Evolutionary conservation across 2,113 vertebrate genomes (phyloP).

Genomic region (Limnothrissa miodon): DNA sequence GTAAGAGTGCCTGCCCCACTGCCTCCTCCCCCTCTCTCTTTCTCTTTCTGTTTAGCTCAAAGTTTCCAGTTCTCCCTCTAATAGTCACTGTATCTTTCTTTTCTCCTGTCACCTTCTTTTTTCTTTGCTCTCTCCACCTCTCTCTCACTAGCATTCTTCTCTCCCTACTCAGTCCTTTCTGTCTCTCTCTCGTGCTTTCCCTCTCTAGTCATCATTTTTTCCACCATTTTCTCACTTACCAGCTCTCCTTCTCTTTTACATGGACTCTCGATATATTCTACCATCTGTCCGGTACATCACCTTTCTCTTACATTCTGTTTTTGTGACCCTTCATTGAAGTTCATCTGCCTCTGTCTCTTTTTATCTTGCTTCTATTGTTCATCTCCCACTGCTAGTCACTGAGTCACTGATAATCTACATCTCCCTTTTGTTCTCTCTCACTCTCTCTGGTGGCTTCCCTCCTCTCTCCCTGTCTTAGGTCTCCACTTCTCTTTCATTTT

Average conservation of each 20-base stretch:
- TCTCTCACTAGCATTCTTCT: background rate
- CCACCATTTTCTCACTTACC: background rate
- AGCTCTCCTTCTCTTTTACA: background rate
- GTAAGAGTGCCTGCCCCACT: background rate
- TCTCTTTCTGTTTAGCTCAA: background rate
- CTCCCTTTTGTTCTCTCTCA: constrained; percentile 24
- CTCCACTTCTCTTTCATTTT: background rate
- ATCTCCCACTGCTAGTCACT: constrained; percentile 28
- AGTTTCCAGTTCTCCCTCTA: background rate
- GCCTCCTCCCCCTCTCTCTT: background rate
- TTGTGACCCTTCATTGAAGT: background rate
- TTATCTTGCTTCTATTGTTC: background rate
- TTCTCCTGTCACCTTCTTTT: background rate
- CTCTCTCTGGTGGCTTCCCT: constrained; percentile 2
- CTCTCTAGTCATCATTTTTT: background rate
- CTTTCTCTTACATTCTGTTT: background rate
- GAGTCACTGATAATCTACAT: too few species aligned
- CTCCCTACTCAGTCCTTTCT: background rate
- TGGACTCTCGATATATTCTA: background rate
- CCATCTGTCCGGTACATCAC: background rate
- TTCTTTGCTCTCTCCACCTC: background rate
- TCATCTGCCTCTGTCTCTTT: background rate
- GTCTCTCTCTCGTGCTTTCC: background rate
- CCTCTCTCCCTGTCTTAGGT: constrained; percentile 21
- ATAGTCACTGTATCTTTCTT: too few species aligned